These are phyloP conservation scores for Bagarius yarrelli DNA, from an alignment of 2,113 vertebrate genomes.

Conservation along the genomic window DNA sequence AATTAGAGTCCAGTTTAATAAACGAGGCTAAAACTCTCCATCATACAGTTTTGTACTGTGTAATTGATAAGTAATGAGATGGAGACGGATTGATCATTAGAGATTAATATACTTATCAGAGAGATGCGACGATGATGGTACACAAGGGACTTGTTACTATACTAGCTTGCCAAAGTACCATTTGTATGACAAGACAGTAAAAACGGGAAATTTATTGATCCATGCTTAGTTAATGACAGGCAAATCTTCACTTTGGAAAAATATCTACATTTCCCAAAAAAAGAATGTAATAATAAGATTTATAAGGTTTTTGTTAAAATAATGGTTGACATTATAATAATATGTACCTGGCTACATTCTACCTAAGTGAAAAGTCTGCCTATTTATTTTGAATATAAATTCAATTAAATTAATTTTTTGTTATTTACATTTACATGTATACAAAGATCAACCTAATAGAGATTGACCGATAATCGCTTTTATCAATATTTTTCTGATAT, in stretches of 20 bases:
- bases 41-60: not conserved
- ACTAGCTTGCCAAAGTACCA: not conserved
- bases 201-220: not conserved
- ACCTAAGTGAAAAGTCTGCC: not conserved
- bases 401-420: not conserved
- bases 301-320: not conserved
- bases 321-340: not conserved
- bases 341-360: not conserved
- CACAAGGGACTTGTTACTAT: not conserved
- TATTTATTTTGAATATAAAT: no score
- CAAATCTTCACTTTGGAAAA: not conserved
- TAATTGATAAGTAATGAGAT: no score
- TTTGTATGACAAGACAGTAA: not conserved
- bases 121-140: not conserved
- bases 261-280: not conserved
- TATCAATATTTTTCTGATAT: no score
- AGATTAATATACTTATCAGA: not conserved
- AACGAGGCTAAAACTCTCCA: not conserved
- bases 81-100: not conserved
- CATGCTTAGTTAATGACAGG: not conserved
- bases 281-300: no score
- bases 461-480: no score
- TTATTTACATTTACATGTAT: not conserved
- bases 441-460: not conserved
- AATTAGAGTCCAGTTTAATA: not conserved